Evolutionary conservation across 2,113 vertebrate genomes (phyloP).

Genomic region (Motacilla alba): DNA sequence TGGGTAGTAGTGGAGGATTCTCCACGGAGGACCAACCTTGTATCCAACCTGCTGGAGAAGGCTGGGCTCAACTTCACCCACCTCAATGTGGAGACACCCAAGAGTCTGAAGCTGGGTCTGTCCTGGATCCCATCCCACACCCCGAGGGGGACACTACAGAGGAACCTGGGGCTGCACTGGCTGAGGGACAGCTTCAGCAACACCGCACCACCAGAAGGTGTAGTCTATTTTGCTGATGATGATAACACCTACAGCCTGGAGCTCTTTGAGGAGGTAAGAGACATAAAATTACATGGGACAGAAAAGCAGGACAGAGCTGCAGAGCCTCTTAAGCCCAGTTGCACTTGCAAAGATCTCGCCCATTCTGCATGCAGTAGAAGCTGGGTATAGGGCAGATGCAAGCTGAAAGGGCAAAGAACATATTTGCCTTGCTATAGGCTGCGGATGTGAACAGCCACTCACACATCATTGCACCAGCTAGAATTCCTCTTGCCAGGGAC

Average conservation of each 20-base stretch:
- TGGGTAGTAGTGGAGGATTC: conserved; percentile 95
- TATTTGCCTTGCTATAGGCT: background rate
- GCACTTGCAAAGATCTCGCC: background rate
- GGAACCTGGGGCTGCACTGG: conserved; percentile 90
- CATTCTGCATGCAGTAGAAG: background rate
- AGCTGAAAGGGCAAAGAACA: background rate
- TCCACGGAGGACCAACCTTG: conserved; percentile 76
- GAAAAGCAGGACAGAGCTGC: background rate
- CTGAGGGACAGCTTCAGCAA: conserved; percentile 78
- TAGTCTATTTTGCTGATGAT: conserved; percentile 95
- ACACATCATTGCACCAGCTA: background rate
- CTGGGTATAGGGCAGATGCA: background rate
- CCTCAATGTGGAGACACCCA: conserved; percentile 84
- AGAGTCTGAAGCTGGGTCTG: conserved; percentile 76
- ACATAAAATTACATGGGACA: background rate
- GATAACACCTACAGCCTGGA: conserved; percentile 96
- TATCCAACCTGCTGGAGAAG: conserved; percentile 82
- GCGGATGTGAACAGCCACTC: background rate
- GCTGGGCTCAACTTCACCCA: conserved; percentile 90
- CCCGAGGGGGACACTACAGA: conserved; percentile 88
- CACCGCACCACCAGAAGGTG: conserved; percentile 72
- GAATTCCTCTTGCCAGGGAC: background rate
- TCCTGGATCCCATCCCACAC: conserved; percentile 76
- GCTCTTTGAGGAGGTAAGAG: conserved; percentile 91
- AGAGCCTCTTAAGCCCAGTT: background rate